A percentile compares a stretch with the other conserved stretches of the same genome.
phyloP scores from a whole-genome alignment of 2,797 vertebrate genomes.

The Chaunax sp. region DNA sequence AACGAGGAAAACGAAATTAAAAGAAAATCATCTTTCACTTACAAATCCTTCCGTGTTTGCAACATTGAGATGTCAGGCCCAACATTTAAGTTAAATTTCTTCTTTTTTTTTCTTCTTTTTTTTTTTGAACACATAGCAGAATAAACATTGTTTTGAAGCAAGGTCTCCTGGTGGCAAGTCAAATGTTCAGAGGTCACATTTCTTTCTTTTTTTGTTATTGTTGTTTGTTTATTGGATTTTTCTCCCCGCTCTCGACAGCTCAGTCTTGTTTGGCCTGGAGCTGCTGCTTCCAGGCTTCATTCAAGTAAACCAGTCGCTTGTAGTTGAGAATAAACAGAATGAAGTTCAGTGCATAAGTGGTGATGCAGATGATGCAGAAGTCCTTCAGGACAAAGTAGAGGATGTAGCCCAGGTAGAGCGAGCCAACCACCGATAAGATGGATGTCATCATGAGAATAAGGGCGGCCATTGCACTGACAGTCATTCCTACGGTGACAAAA shows the following conservation, averaged over 20 bases:
- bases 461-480: conserved; percentile 97
- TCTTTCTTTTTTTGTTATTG: conserved; percentile 61
- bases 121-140: conserved; percentile 87
- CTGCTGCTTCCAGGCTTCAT: conserved; percentile 98
- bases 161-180: conserved; percentile 92
- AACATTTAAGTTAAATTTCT: conserved; percentile 80
- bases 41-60: conserved; percentile 79
- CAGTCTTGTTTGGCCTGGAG: conserved; percentile 95
- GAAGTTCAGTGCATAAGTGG: conserved; percentile 98
- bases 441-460: conserved; percentile 98
- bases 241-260: conserved; percentile 60
- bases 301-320: conserved; percentile 99
- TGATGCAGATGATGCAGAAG: conserved; percentile 95
- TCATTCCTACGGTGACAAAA: conserved; percentile 89
- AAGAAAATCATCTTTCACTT: conserved; percentile 70
- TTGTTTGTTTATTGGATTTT: conserved; percentile 59
- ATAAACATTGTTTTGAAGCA: conserved; percentile 97
- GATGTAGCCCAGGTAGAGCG: conserved; percentile 98
- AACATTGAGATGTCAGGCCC: conserved; percentile 82
- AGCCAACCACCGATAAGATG: conserved; percentile 96
- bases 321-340: conserved; percentile 99
- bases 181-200: conserved; percentile 87
- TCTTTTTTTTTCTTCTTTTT: conserved; percentile 38
- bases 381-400: conserved; percentile 99
- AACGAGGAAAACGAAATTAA: conserved; percentile 65